These are phyloP conservation scores for Carterocephalus palaemon DNA, from an alignment of 2,888 invertebrate genomes.

Conservation along the genomic window DNA sequence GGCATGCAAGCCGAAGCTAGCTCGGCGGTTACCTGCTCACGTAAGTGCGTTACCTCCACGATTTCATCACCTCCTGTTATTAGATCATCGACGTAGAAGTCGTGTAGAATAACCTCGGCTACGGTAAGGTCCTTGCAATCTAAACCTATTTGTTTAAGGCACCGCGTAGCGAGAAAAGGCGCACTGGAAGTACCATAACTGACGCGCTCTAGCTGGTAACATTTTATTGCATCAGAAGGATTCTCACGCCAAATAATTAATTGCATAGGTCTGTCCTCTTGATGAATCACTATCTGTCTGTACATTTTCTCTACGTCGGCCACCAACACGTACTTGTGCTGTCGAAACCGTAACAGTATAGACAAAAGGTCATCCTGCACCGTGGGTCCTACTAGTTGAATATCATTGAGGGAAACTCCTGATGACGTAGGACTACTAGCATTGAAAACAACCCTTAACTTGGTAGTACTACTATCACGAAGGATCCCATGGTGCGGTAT, in stretches of 20 bases:
- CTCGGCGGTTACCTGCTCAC: constrained; percentile 16
- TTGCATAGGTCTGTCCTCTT: constrained; percentile 16
- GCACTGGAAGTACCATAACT: constrained; percentile 35
- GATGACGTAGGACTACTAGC: constrained; percentile 18
- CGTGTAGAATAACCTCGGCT: constrained; percentile 28
- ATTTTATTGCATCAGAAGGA: constrained; percentile 19
- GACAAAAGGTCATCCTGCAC: constrained; percentile 33
- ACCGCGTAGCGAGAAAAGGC: constrained; percentile 32
- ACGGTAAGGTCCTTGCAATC: constrained; percentile 28
- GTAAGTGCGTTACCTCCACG: constrained; percentile 14
- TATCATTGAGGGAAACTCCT: constrained; percentile 28
- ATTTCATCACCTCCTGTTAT: constrained; percentile 21
- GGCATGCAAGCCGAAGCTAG: constrained; percentile 31
- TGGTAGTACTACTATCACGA: constrained; percentile 27
- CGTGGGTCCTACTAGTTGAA: constrained; percentile 30
- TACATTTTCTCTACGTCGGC: constrained; percentile 36
- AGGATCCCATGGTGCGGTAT: constrained; percentile 33
- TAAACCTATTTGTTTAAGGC: constrained; percentile 30
- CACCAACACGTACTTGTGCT: constrained; percentile 28
- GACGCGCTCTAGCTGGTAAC: constrained; percentile 32
- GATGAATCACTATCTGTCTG: constrained; percentile 28
- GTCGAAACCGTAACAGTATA: constrained; percentile 30
- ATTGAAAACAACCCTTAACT: constrained; percentile 29
- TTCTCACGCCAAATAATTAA: constrained; percentile 32
- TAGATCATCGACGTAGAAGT: constrained; percentile 34